These are phyloP conservation scores for Oxyteleia sp. DNA, from an alignment of 2,888 invertebrate species.

Conservation along the genomic window DNA sequence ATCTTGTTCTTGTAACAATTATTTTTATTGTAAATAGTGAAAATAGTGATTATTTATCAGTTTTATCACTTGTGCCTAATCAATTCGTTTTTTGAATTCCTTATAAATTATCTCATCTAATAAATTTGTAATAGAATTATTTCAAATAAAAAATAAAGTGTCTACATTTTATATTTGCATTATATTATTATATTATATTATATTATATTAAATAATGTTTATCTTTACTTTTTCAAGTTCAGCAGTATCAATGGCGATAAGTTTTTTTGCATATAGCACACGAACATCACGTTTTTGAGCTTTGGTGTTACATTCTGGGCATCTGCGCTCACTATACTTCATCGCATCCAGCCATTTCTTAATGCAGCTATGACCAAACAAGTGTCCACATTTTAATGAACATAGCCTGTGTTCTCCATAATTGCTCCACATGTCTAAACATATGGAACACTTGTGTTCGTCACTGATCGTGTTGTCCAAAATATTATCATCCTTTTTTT, in stretches of 20 bases:
- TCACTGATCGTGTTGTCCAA: conserved; percentile 49
- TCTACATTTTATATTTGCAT: too few species aligned
- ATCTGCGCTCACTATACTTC: conserved; percentile 89
- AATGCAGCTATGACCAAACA: conserved; percentile 95
- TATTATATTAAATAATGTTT: not conserved
- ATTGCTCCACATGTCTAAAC: conserved; percentile 95
- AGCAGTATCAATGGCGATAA: conserved; percentile 93
- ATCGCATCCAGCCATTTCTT: conserved; percentile 91
- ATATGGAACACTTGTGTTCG: conserved; percentile 92
- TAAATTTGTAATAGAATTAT: too few species aligned
- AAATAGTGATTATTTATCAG: too few species aligned
- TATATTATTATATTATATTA: too few species aligned
- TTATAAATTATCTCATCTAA: too few species aligned
- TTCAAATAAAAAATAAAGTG: too few species aligned
- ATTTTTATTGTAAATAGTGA: too few species aligned
- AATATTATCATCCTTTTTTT: not conserved
- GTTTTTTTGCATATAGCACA: conserved; percentile 92
- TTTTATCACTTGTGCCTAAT: too few species aligned
- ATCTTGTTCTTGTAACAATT: too few species aligned
- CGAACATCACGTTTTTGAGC: conserved; percentile 92
- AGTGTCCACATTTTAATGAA: conserved; percentile 96
- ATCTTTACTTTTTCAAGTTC: conserved; percentile 90
- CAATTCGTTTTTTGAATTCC: too few species aligned
- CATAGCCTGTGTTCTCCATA: conserved; percentile 95
- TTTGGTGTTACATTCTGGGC: conserved; percentile 96